Evolutionary conservation across 2,888 invertebrate species (phyloP), one percentile per base, ranked within the genome.

Genomic region (Dynastes hyllus): DNA sequence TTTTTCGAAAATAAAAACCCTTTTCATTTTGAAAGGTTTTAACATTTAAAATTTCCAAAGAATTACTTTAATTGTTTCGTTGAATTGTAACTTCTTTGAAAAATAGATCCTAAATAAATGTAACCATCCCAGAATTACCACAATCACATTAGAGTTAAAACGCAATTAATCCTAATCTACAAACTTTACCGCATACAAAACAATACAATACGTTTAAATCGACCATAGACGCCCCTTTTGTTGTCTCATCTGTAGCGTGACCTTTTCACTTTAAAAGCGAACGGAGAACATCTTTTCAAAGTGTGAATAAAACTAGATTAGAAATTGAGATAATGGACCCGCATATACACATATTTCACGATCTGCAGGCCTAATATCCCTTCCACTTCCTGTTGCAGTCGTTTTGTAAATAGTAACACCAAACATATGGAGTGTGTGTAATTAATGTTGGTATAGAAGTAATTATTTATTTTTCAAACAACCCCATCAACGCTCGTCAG

Each of bases 401-500:
- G 40, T 40, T 45, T 22, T 40, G 66, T 67, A 45, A 67, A 67
- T 22, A 67, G 66, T 45, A 45, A 45, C 66, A 22, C 32, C 11
- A 45, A 40, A 45, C 45, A 67, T 58, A 58, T 58, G 55, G 16
- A 22, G 22, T 22, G 55, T 58, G 22, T 50, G 16, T 40, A 67
- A 67, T 67, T 67, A 67, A 40, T 45, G 22, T 45, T 45, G 8
- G 66, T n/a, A 37, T n/a, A 37, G 22, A 22, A 67, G 37, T 67
- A 67, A 67, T 67, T 67, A 67, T 50, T 67, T 67, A 67, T 67
- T 67, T 67, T 67, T 67, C 45, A 67, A 67, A 67, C 66, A 67
- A 67, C 66, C 45, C 66, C 66, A 67, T 67, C 66, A 67, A 45
- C 9, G 37, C 16, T 8, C 45, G 45, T 67, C 45, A 45, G 66